Conservation (phyloP, 2,113 vertebrate species). For the Corythornis madagascariensis region DNA sequence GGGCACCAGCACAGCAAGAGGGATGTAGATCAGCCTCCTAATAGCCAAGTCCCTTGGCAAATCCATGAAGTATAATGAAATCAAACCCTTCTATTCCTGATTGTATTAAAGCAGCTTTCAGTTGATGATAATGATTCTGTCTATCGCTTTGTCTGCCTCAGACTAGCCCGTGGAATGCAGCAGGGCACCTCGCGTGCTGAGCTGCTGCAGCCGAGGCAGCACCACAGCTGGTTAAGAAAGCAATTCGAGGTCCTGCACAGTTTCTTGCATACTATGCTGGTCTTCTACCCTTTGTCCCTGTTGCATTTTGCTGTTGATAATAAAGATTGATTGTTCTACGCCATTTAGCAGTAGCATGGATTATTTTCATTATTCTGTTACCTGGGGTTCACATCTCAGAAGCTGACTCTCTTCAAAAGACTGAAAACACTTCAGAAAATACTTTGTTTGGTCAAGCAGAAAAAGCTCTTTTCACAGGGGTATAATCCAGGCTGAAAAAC, state of each 20-base stretch:
- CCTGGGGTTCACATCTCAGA: slow-evolving; percentile 30
- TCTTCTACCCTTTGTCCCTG: not conserved
- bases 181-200: not conserved
- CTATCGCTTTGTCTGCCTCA: not conserved
- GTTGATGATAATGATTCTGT: slow-evolving; percentile 22
- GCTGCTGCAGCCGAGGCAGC: not conserved
- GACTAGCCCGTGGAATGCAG: not conserved
- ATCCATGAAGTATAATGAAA: slow-evolving; percentile 49
- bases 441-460: slow-evolving; percentile 54
- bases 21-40: not conserved
- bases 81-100: slow-evolving; percentile 21
- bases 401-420: slow-evolving; percentile 54
- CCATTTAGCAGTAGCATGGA: not conserved
- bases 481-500: slow-evolving; percentile 51
- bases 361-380: slow-evolving; percentile 28
- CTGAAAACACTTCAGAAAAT: slow-evolving; percentile 43
- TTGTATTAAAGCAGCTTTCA: slow-evolving; percentile 51
- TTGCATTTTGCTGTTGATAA: not conserved
- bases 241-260: not conserved
- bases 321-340: not conserved
- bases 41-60: slow-evolving; percentile 31
- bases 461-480: slow-evolving; percentile 44
- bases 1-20: not conserved
- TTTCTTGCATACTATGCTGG: not conserved
- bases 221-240: not conserved